A percentile compares a stretch with the other conserved stretches of the same genome.
These are phyloP conservation scores for Platerodrilus igneus DNA, from an alignment of 2,888 invertebrate species.

Conservation along the genomic window DNA sequence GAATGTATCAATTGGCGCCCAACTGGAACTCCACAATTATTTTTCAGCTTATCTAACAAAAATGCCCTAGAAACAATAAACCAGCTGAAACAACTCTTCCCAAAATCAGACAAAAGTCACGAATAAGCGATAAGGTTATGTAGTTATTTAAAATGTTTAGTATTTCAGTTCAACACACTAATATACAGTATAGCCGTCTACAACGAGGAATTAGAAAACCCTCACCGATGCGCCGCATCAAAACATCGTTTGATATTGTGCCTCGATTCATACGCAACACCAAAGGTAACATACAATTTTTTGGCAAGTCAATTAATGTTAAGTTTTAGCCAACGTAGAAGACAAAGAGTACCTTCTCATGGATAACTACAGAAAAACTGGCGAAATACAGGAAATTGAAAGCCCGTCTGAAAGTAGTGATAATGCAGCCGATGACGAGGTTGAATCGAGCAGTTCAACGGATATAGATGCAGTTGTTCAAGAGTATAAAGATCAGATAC, in stretches of 20 bases:
- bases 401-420: constrained; percentile 41
- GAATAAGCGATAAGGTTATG: too few species aligned
- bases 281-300: constrained; percentile 7
- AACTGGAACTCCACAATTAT: too few species aligned
- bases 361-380: constrained; percentile 50
- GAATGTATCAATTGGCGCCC: too few species aligned
- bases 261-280: constrained; percentile 29
- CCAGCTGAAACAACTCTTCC: too few species aligned
- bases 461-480: constrained; percentile 75
- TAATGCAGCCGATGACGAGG: constrained; percentile 45
- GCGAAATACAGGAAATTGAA: constrained; percentile 34
- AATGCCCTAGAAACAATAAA: too few species aligned
- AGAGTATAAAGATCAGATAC: constrained; percentile 68
- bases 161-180: constrained; percentile 28
- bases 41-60: too few species aligned
- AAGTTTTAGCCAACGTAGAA: constrained; percentile 47
- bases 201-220: constrained; percentile 19
- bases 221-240: constrained; percentile 20
- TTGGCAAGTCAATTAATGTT: constrained; percentile 7
- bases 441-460: constrained; percentile 65
- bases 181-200: constrained; percentile 41
- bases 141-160: too few species aligned
- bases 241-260: constrained; percentile 31
- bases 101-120: too few species aligned
- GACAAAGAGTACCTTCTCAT: constrained; percentile 58